A percentile compares a stretch with the other conserved stretches of the same genome.
phyloP scores from a whole-genome alignment of 2,797 vertebrate species.

The Parotocinclus haroldoi region DNA sequence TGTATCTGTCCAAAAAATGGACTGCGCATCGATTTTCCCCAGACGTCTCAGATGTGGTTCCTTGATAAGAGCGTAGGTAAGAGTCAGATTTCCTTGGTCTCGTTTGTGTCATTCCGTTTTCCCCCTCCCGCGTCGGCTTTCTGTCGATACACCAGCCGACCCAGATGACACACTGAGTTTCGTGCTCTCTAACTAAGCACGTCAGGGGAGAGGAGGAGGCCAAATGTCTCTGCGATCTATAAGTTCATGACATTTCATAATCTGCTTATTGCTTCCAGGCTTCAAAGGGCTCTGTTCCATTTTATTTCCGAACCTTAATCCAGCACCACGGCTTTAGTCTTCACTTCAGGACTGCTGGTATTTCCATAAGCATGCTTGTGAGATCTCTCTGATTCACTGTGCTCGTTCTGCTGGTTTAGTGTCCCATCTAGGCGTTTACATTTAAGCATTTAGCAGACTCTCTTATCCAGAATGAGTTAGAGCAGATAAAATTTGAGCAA shows the following conservation, averaged over 20 bases:
- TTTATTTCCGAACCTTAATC: neutral
- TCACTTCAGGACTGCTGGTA: neutral
- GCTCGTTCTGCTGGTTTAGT: too few species aligned
- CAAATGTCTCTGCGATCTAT: neutral
- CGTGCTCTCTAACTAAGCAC: neutral
- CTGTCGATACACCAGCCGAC: neutral
- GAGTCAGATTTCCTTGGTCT: neutral
- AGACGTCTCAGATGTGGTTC: neutral
- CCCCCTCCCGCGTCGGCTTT: neutral
- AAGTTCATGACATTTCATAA: conserved; percentile 1
- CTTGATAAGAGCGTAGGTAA: neutral
- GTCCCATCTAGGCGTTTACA: too few species aligned
- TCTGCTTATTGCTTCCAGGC: neutral
- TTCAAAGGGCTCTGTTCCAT: neutral
- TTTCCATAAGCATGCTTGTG: too few species aligned
- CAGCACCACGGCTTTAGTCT: neutral
- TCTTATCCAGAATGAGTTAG: too few species aligned
- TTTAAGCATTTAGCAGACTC: too few species aligned
- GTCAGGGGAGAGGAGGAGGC: neutral
- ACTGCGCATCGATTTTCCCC: neutral
- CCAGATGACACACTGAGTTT: neutral
- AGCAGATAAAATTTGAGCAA: too few species aligned
- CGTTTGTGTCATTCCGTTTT: neutral
- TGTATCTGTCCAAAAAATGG: neutral
- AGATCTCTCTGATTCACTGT: too few species aligned